A percentile compares a stretch with the other conserved stretches of the same genome.
These are phyloP conservation scores for Eptesicus fuscus DNA, from an alignment of 2,113 vertebrate species.

Conservation along the genomic window DNA sequence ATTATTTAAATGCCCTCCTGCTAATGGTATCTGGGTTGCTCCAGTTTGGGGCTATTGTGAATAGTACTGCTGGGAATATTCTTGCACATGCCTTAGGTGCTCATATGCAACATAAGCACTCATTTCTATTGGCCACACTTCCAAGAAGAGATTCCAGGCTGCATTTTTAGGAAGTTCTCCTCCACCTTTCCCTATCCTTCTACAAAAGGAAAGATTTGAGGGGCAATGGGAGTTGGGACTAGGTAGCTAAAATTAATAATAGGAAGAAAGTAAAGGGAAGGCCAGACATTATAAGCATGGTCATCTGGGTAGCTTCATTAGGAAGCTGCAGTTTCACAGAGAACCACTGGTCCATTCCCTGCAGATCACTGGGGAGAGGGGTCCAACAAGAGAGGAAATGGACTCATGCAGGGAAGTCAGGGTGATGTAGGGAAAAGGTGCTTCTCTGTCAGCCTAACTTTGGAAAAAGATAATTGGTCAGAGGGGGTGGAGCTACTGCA, in stretches of 20 bases:
- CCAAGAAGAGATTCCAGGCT: not conserved
- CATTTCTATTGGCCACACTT: not conserved
- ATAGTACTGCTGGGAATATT: not conserved
- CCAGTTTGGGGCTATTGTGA: not conserved
- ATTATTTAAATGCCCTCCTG: not conserved
- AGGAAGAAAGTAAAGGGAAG: not conserved
- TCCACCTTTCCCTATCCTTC: not conserved
- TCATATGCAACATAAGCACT: not conserved
- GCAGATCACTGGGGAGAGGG: not conserved
- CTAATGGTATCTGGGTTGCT: not conserved
- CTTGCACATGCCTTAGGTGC: not conserved
- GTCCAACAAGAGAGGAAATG: not conserved
- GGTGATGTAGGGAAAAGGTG: not conserved
- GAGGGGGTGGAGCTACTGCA: not conserved
- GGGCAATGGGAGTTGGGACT: not conserved
- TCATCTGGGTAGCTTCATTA: not conserved
- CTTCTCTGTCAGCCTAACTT: not conserved
- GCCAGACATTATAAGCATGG: not conserved
- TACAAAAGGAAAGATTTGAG: not conserved
- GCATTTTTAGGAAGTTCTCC: not conserved
- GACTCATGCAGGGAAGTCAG: not conserved
- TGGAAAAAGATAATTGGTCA: not conserved
- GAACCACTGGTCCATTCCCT: not conserved
- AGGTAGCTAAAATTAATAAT: not conserved
- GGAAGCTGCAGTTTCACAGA: not conserved